These are phyloP conservation scores for Ptychoptera contaminata DNA, from an alignment of 2,888 invertebrate genomes.

Conservation along the genomic window DNA sequence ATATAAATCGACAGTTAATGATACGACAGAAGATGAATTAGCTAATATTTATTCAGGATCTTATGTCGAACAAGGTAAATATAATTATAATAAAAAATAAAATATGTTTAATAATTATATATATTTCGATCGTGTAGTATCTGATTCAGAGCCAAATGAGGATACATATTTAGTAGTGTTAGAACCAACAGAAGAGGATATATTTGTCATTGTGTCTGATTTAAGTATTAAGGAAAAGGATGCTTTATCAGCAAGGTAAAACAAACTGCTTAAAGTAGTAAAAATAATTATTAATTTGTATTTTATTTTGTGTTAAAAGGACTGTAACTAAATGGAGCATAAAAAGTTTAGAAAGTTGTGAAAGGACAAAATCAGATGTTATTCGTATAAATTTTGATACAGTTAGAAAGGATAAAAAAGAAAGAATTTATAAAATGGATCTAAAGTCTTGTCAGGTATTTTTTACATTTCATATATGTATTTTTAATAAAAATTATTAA, in stretches of 20 bases:
- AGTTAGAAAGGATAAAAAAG: slow-evolving; percentile 37
- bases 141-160: slow-evolving; percentile 29
- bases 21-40: too few species aligned
- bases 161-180: slow-evolving; percentile 23
- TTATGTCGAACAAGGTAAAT: too few species aligned
- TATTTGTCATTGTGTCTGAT: slow-evolving; percentile 33
- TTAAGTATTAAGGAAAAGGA: slow-evolving; percentile 37
- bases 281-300: slow-evolving; percentile 16
- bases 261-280: slow-evolving; percentile 6
- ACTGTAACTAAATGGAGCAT: slow-evolving; percentile 35
- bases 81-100: too few species aligned
- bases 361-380: slow-evolving; percentile 31
- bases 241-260: slow-evolving; percentile 29
- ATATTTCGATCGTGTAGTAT: slow-evolving; percentile 17
- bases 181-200: slow-evolving; percentile 24
- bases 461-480: background rate
- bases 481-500: slow-evolving; percentile 2
- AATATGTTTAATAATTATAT: too few species aligned
- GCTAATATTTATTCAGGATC: too few species aligned
- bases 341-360: slow-evolving; percentile 35
- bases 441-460: slow-evolving; percentile 37
- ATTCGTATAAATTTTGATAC: slow-evolving; percentile 46
- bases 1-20: background rate
- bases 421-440: slow-evolving; percentile 40
- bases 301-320: slow-evolving; percentile 12